Evolutionary conservation across 2,113 vertebrate species (phyloP), one percentile per base, ranked within the genome.

Genomic region (Rhineura floridana): DNA sequence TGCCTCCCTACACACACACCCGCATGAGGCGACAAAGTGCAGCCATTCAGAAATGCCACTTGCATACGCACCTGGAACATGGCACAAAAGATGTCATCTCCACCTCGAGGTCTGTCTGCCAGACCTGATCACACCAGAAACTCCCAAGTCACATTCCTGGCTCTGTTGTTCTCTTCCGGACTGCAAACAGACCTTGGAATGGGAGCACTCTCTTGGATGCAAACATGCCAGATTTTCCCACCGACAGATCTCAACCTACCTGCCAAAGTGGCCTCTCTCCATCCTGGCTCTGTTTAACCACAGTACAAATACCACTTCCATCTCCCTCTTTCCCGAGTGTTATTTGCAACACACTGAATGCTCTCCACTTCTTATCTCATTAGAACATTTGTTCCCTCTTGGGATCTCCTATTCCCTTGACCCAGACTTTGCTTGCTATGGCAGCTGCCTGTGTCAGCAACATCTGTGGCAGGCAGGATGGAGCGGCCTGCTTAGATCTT

Each of bases 311-410:
- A 2, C 73, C 23, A 46, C 15, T 76, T 17, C 73, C 73, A 39
- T 17, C 42, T 46, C 21, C 42, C 42, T 39, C 70, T 73, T 36
- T 5, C 70, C 36, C 70, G 25, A 28, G 73, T 25, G 73, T 13
- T 28, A 39, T 39, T 36, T 17, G 69, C 69, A 11, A 28, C 46
- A 87, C 85, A 92, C 91, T 85, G 86, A 89, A 91, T 44, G 87
- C 62, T 88, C 79, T 63, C 88, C 59, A 1, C 76, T 33, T 48
- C n/a, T 46, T 59, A 83, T 65, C 33, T 55, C 63, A 6, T 70
- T 65, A 84, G 59, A 50, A 30, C 30, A 77, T 50, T 84, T 84
- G 33, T 79, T 88, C 85, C 83, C 75, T 91, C n/a, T 42, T 80
- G 78, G 28, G 70, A 78, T 50, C 78, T 84, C 65, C 44, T 77